Evolutionary conservation across 2,797 vertebrate species (phyloP), one percentile per base, ranked within the genome.

Genomic region (Phaenicophaeus curvirostris): DNA sequence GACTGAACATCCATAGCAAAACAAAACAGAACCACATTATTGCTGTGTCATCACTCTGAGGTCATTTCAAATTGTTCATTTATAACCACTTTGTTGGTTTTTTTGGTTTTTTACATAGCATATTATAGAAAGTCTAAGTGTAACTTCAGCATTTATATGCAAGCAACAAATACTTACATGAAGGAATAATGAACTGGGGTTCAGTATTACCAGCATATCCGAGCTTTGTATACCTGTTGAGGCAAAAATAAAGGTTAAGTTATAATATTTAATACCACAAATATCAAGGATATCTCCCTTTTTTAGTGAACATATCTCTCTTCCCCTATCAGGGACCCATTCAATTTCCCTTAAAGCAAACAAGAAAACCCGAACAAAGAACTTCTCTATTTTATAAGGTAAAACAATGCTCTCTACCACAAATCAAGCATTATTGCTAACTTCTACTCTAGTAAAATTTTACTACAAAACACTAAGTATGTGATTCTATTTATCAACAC

Each of bases 161-260:
- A 53, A 69, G 39, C 17, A 83, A 82, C 15, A 84, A 68, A 77
- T 97, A 99, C 99, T 99, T 98, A 99, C 99, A 99, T 97, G 99
- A 99, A 89, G 99, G 99, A 96, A 99, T 98, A 96, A 99, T 99
- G 98, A 99, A 99, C 98, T 99, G 99, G 77, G 99, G 99, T 81
- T 99, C 99, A 73, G 99, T 99, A 97, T 99, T 99, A 96, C 99
- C 99, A 72, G 99, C 99, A 98, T 99, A 99, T 74, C 99, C 99
- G 23, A 99, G 97, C 97, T 99, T 99, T 93, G 99, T 99, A 96
- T 99, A 99, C 86, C 99, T 99, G 97, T 75, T 3, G 98, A 98
- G 92, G 82, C 6, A 95, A 88, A 85, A 39, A 39, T n/a, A 84
- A 78, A 66, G 6, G 2, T 14, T 27, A 10, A 4, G 21, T 86